Percentiles rank a stretch among this genome's conserved stretches.
phyloP scores from a whole-genome alignment of 2,113 vertebrate species.

The Aldabrachelys gigantea region DNA sequence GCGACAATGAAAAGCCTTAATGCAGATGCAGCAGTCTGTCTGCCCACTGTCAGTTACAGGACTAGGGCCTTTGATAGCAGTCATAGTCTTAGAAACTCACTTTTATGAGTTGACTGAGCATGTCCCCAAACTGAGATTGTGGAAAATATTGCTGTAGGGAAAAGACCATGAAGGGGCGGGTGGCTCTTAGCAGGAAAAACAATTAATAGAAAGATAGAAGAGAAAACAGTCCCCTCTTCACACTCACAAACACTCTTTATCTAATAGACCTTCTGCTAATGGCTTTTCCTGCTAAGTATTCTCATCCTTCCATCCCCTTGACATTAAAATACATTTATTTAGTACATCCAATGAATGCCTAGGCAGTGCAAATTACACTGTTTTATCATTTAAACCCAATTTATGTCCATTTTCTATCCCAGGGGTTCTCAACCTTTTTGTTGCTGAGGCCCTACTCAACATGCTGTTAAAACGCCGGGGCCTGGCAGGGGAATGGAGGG shows the following conservation, averaged over 20 bases:
- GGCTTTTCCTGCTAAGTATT: slow-evolving; percentile 60
- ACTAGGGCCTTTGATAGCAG: not conserved
- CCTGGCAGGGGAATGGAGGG: too few relatives aligned
- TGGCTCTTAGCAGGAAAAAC: slow-evolving; percentile 59
- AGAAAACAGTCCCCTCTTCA: slow-evolving; percentile 50
- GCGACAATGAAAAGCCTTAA: fast-evolving
- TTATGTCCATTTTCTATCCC: not conserved
- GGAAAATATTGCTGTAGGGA: slow-evolving; percentile 50
- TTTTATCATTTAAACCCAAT: not conserved
- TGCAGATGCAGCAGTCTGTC: fast-evolving
- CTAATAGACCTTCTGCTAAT: slow-evolving; percentile 65
- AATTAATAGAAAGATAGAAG: slow-evolving; percentile 64
- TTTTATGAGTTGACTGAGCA: slow-evolving; percentile 21
- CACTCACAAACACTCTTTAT: slow-evolving; percentile 62
- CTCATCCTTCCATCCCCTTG: slow-evolving; percentile 63
- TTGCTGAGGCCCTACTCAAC: too few relatives aligned
- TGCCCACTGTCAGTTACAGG: not conserved
- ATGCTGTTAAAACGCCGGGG: too few relatives aligned
- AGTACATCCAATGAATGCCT: slow-evolving; percentile 29
- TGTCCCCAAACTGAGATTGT: slow-evolving; percentile 51
- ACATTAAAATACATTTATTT: slow-evolving; percentile 12
- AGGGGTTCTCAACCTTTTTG: too few relatives aligned
- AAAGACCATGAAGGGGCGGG: slow-evolving; percentile 40
- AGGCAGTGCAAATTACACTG: not conserved
- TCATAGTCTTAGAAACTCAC: not conserved